A percentile compares a stretch with the other conserved stretches of the same genome.
Conservation (phyloP, 2,797 vertebrate genomes). For the Tapirus indicus region DNA sequence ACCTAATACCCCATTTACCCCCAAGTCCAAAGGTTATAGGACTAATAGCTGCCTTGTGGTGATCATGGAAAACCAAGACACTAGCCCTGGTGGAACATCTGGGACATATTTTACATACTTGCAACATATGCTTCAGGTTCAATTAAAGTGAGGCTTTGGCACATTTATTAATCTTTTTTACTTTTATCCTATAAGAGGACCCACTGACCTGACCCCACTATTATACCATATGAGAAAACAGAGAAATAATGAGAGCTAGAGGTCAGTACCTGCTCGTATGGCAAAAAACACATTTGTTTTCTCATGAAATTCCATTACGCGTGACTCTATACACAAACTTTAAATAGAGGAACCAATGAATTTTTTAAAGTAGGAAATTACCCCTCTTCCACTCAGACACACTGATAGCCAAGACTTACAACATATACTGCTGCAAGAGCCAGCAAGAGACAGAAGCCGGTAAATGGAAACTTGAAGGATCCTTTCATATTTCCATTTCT, state of each 20-base stretch:
- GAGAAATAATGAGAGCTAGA: slow-evolving; percentile 87
- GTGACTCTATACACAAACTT: slow-evolving; percentile 73
- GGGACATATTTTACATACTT: slow-evolving; percentile 96
- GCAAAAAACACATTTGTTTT: slow-evolving; percentile 90
- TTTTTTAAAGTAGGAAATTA: slow-evolving; percentile 71
- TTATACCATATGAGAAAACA: slow-evolving; percentile 90
- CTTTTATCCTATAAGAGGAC: slow-evolving; percentile 92
- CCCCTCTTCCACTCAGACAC: slow-evolving; percentile 46
- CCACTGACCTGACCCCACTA: slow-evolving; percentile 92
- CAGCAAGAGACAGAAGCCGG: neutral
- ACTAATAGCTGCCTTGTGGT: slow-evolving; percentile 98
- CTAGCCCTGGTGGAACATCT: slow-evolving; percentile 94
- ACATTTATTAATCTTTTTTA: slow-evolving; percentile 97
- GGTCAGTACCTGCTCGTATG: slow-evolving; percentile 85
- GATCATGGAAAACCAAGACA: slow-evolving; percentile 91
- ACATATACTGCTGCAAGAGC: neutral
- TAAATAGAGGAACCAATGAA: slow-evolving; percentile 63
- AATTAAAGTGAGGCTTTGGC: slow-evolving; percentile 98
- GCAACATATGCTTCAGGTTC: slow-evolving; percentile 98
- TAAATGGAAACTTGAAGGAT: slow-evolving; percentile 1
- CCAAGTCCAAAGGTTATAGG: slow-evolving; percentile 97
- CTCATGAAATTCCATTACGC: slow-evolving; percentile 88
- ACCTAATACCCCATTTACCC: slow-evolving; percentile 97
- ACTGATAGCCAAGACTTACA: slow-evolving; percentile 32
- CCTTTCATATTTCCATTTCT: neutral